Conservation (phyloP, 1,140 invertebrate genomes). For the Macrobrachium nipponense region DNA sequence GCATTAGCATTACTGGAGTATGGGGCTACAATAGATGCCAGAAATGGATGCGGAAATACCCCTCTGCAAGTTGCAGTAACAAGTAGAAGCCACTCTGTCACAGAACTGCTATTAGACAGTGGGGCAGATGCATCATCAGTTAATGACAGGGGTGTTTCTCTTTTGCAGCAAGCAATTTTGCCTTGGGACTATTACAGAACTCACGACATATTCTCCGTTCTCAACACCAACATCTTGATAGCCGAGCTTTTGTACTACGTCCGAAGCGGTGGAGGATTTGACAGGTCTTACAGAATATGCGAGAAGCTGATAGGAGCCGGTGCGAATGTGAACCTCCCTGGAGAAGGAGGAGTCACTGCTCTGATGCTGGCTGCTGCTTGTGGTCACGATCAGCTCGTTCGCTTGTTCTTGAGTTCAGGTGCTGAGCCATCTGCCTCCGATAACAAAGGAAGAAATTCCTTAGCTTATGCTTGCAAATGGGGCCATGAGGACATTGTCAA, state of each 20-base stretch:
- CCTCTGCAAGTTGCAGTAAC: conserved; percentile 55
- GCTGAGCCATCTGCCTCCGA: conserved; percentile 35
- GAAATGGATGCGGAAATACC: conserved; percentile 45
- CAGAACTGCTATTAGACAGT: conserved; percentile 30
- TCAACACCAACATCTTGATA: conserved; percentile 51
- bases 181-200: conserved; percentile 62
- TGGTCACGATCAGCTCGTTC: conserved; percentile 31
- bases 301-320: conserved; percentile 31
- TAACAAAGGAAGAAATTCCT: conserved; percentile 41
- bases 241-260: conserved; percentile 53
- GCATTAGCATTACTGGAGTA: conserved; percentile 35
- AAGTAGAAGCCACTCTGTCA: conserved; percentile 25
- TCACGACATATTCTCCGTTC: conserved; percentile 55
- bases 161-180: conserved; percentile 54
- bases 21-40: conserved; percentile 41
- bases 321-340: conserved; percentile 11
- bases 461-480: conserved; percentile 54
- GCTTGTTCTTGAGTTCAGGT: conserved; percentile 28
- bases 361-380: conserved; percentile 58
- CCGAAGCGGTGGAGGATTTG: background rate
- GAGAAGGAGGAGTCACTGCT: conserved; percentile 45
- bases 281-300: conserved; percentile 3
- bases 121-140: conserved; percentile 27
- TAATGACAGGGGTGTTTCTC: conserved; percentile 44
- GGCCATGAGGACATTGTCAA: conserved; percentile 42